Evolutionary conservation across 2,888 invertebrate genomes (phyloP), one percentile per base, ranked within the genome.

Genomic region (Sussaba pulchella): DNA sequence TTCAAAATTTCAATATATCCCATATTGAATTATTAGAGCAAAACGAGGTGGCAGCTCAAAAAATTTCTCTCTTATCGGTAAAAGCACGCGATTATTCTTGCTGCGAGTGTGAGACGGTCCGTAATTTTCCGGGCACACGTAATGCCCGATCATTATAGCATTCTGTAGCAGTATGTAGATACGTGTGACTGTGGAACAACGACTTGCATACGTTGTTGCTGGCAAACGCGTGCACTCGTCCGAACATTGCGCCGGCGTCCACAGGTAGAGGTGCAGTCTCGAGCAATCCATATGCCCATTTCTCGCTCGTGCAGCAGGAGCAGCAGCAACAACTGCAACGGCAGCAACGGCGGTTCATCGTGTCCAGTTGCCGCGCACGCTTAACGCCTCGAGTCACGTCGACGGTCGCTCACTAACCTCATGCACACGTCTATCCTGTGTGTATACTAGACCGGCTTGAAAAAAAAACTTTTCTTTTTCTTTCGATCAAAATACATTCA

Each of bases 371-470:
- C 41, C 69, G 41, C 52, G 69, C 41, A 39, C 70, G 70, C 54
- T 77, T 81, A 81, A 77, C 81, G 81, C 81, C 77, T 77, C 77
- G 81, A 81, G 81, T 81, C 81, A 81, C 81, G 76, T 81, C 81
- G 67, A 67, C 69, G 57, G 19, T 52, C 57, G 67, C 73, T 57
- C 47, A 63, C 64, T 77, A 69, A 63, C 45, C 50, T 66, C 39
- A 73, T 54, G 41, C 41, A 52, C 19, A 63, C 24, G 26, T 43
- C n/a, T n/a, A n/a, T n/a, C n/a, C n/a, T n/a, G n/a, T n/a, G n/a
- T n/a, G n/a, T n/a, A n/a, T n/a, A n/a, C n/a, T n/a, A n/a, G n/a
- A n/a, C n/a, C n/a, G n/a, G n/a, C n/a, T n/a, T n/a, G n/a, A n/a
- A n/a, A n/a, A n/a, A n/a, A n/a, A n/a, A n/a, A n/a, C n/a, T n/a